A percentile compares a stretch with the other conserved stretches of the same genome.
Conservation (phyloP, 2,797 vertebrate genomes). For the Rhodeus uyekii region DNA sequence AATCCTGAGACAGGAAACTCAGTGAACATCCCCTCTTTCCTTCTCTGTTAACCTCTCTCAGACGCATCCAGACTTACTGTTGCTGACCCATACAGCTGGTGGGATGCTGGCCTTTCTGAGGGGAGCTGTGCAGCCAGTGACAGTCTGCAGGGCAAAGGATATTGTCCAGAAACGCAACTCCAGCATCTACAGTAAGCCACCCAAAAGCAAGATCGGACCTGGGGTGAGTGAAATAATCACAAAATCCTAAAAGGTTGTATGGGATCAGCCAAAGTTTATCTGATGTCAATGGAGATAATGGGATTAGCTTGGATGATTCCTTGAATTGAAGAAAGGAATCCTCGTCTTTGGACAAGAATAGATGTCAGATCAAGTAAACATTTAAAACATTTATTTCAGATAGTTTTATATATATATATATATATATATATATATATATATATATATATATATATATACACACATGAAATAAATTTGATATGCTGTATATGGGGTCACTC, state of each 20-base stretch:
- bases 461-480: too few species aligned
- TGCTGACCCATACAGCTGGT: slow-evolving; percentile 20
- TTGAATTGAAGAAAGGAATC: neutral
- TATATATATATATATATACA: too few species aligned
- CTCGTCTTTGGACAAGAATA: neutral
- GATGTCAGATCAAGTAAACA: neutral
- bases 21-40: slow-evolving; percentile 25
- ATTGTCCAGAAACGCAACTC: slow-evolving; percentile 58
- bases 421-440: too few species aligned
- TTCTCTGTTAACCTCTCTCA: slow-evolving; percentile 4
- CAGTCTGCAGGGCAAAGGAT: slow-evolving; percentile 46
- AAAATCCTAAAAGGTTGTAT: neutral
- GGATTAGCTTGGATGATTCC: neutral
- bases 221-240: slow-evolving; percentile 71
- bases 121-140: slow-evolving; percentile 38
- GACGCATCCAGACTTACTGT: slow-evolving; percentile 11
- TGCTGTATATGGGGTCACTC: neutral
- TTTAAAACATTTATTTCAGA: neutral
- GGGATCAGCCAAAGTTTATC: neutral
- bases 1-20: slow-evolving; percentile 42
- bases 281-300: neutral
- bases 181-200: slow-evolving; percentile 77
- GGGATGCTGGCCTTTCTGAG: slow-evolving; percentile 59
- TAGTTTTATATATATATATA: neutral
- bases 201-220: slow-evolving; percentile 73